Evolutionary conservation across 2,113 vertebrate genomes (phyloP).

Genomic region (Thalassarche chlororhynchos): DNA sequence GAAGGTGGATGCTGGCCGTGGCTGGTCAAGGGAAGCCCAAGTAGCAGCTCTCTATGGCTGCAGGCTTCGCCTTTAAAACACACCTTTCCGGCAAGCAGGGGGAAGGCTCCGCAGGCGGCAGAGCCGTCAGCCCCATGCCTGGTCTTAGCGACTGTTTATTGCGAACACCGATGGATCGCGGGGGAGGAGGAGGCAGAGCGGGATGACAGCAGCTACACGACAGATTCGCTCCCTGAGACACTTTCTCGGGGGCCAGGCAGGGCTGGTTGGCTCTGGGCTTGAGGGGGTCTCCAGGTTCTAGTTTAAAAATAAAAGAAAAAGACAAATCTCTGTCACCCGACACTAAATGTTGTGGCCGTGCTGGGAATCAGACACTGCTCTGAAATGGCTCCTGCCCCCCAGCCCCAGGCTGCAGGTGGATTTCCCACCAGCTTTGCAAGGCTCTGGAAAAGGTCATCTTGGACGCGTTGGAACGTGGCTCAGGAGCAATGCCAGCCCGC

Average conservation of each 20-base stretch:
- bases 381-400: neutral
- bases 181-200: neutral
- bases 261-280: neutral
- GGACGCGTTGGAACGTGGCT: neutral
- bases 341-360: neutral
- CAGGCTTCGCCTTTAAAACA: fast-evolving
- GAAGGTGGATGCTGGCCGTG: neutral
- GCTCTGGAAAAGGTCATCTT: neutral
- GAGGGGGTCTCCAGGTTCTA: neutral
- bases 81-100: neutral
- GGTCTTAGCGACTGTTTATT: neutral
- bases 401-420: neutral
- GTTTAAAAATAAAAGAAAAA: neutral
- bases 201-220: neutral
- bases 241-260: neutral
- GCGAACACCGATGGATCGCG: fast-evolving
- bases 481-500: fast-evolving
- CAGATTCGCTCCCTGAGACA: fast-evolving
- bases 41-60: neutral
- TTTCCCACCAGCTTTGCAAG: neutral
- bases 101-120: fast-evolving
- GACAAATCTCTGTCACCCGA: neutral
- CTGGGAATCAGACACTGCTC: neutral
- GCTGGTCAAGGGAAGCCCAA: neutral
- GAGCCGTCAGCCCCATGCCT: neutral